Conservation (phyloP, 2,797 vertebrate genomes). For the Simalia tracyae region DNA sequence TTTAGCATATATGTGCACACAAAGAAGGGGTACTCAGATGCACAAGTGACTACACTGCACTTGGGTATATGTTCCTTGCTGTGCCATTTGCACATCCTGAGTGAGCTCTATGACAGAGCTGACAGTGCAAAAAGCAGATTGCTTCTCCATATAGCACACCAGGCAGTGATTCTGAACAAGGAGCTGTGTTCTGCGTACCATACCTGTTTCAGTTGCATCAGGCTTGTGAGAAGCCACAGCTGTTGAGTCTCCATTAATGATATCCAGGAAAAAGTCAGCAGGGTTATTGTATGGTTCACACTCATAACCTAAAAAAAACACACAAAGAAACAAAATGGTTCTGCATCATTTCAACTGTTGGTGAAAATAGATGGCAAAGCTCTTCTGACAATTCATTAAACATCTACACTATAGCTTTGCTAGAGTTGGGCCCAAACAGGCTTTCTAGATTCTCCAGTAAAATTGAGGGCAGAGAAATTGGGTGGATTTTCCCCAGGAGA, state of each 20-base stretch:
- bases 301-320: conserved; percentile 75
- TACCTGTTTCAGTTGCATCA: conserved; percentile 62
- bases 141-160: accelerated
- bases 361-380: background rate
- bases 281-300: conserved; percentile 93
- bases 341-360: accelerated
- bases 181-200: conserved; percentile 48
- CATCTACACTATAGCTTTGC: background rate
- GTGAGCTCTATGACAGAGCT: background rate
- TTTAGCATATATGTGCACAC: background rate
- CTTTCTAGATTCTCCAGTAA: background rate
- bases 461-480: background rate
- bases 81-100: background rate
- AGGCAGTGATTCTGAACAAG: background rate
- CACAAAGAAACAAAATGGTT: conserved; percentile 9
- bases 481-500: background rate
- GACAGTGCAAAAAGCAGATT: background rate
- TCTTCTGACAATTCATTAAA: background rate
- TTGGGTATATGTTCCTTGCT: background rate
- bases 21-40: background rate
- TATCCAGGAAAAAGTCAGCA: conserved; percentile 91
- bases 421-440: background rate
- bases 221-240: conserved; percentile 70
- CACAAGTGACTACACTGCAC: background rate
- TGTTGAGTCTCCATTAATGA: conserved; percentile 87